Conservation (phyloP, 2,888 invertebrate genomes). For the Mesorhabditis spiculigera region DNA sequence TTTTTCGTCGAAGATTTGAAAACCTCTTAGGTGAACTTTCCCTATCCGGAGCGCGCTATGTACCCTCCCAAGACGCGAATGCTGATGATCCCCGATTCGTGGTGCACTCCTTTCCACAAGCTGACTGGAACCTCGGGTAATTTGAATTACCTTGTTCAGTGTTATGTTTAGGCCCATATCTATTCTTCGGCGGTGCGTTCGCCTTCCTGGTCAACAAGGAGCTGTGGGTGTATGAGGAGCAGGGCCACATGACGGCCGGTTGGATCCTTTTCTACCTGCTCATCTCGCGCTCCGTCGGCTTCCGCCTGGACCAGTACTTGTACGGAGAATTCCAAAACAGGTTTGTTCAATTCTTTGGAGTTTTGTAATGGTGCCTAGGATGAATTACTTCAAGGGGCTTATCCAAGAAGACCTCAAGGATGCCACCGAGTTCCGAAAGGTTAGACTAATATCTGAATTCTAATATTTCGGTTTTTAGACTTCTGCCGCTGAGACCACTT, state of each 20-base stretch:
- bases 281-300: conserved; percentile 49
- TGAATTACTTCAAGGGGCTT: conserved; percentile 51
- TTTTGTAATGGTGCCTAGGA: conserved; percentile 13
- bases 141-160: neutral
- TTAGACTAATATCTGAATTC: neutral
- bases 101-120: conserved; percentile 88
- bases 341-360: neutral
- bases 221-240: conserved; percentile 87
- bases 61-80: conserved; percentile 75
- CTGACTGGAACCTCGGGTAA: conserved; percentile 79
- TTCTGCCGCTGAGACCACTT: conserved; percentile 51
- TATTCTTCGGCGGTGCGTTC: conserved; percentile 75
- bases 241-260: conserved; percentile 61
- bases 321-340: conserved; percentile 45
- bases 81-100: conserved; percentile 88
- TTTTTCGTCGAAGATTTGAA: neutral
- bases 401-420: conserved; percentile 56
- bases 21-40: conserved; percentile 68
- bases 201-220: conserved; percentile 90
- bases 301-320: conserved; percentile 45
- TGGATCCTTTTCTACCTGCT: conserved; percentile 53
- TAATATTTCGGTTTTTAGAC: conserved; percentile 25
- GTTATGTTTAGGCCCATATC: conserved; percentile 78
- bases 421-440: conserved; percentile 56
- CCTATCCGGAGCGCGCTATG: conserved; percentile 71